Evolutionary conservation across 2,113 vertebrate genomes (phyloP), one percentile per base, ranked within the genome.

Genomic region (Pungitius pungitius): DNA sequence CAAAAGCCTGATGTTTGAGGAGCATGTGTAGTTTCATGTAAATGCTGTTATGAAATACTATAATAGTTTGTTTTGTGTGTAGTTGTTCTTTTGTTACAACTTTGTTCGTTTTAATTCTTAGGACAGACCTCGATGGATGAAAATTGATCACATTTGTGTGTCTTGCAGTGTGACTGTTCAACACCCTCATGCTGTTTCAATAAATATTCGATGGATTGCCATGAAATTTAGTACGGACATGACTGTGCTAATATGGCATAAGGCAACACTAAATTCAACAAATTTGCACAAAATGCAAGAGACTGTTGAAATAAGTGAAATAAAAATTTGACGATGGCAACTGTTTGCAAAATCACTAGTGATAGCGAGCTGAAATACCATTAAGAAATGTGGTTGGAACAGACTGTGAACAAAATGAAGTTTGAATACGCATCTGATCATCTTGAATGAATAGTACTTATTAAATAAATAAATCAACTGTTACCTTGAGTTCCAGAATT

Each of bases 51-150:
- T 49, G 26, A 57, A 22, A 58, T 49, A 24, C 51, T 57, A 47
- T 30, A 12, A 40, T 39, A 26, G 72, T 47, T 59, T 49, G 22
- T 26, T 67, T 57, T 39, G 3, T 73, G 26, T 30, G n/a, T 75
- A 12, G 17, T 70, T 75, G 2, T 47, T 40, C 13, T 12, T 40
- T 40, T 40, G 39, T 40, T 40, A 40, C 9, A 40, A 40, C 11
- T 40, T 40, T 40, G 5, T 39, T 39, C 10, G 37, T 40, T 51
- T n/a, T 8, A 51, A 22, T 8, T 51, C 20, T 51, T 51, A n/a
- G n/a, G n/a, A n/a, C n/a, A 39, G 42, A 42, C 27, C 8, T 15
- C n/a, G 3, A 56, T 24, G 9, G 42, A 59, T 24, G 9, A 4
- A 59, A 37, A 59, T 10, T 3, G 12, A 60, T 40, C 8, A n/a